Base-by-base conservation (phyloP, 2,888 invertebrate species). In the Dolomedes plantarius region DNA sequence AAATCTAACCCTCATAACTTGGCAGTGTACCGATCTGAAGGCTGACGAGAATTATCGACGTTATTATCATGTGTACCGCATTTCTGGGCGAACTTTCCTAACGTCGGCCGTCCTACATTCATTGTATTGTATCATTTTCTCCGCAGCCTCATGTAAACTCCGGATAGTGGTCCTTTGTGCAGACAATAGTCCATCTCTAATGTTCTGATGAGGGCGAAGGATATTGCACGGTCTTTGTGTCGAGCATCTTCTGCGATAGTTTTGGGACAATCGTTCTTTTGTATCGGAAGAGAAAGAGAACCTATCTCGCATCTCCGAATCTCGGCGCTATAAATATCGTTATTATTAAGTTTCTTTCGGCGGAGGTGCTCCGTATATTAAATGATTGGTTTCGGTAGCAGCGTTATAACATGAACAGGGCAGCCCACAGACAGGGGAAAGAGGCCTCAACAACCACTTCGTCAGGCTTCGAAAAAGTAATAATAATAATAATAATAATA, bases 181-280 rank as follows among this genome's bases (percentile, higher is more conserved):
- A 56, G 23, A 56, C 19, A 56, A 56, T 56, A 56, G 56, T 19
- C 7, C 23, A 19, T 56, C 23, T 23, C 56, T 23, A 56, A 56
- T 23, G 56, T 56, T 56, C 56, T 23, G 23, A 56, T 56, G 56
- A 56, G 23, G 56, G 23, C 23, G 56, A 56, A 56, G 56, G 56
- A 56, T 56, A 56, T 11, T 23, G 56, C 56, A 23, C 56, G 56
- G 56, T 16, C 23, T 56, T 56, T 56, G 56, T 56, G 56, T 23
- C 1, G 56, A 23, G 46, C 19, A 56, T 56, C 56, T 56, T 56
- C 56, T 6, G 56, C 56, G 56, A 56, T 56, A 23, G 56, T 56
- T 23, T 56, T 11, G 56, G 56, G 23, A 56, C 56, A 56, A 56
- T 56, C 56, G 23, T 56, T 56, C 56, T 56, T 56, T 56, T 56